These are phyloP conservation scores for Emydocephalus ijimae DNA, from an alignment of 2,113 vertebrate genomes.

Conservation along the genomic window DNA sequence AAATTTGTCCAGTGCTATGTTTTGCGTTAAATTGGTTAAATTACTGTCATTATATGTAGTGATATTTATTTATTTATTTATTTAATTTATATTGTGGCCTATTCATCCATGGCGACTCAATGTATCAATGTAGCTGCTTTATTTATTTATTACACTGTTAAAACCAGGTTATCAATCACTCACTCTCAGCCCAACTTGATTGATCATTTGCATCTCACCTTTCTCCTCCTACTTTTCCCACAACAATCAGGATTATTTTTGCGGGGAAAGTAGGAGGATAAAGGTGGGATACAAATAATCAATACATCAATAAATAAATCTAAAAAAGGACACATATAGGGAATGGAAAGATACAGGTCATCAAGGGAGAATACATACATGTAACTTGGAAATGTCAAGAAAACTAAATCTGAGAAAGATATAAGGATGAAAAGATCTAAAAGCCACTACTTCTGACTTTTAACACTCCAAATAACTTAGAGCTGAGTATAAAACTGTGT, in stretches of 20 bases:
- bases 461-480: not conserved
- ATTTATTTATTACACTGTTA: not conserved
- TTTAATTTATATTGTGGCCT: too few relatives aligned
- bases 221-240: too few relatives aligned
- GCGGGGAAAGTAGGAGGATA: not conserved
- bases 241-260: not conserved
- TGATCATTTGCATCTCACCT: not conserved
- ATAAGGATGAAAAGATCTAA: not conserved
- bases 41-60: not conserved
- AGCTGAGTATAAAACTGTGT: not conserved
- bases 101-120: too few relatives aligned
- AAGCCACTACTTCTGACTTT: not conserved
- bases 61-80: not conserved
- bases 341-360: not conserved
- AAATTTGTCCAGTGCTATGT: not conserved
- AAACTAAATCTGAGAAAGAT: not conserved
- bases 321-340: not conserved
- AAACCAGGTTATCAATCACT: not conserved
- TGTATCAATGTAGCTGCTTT: not conserved
- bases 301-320: not conserved
- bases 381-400: not conserved
- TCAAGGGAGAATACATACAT: not conserved
- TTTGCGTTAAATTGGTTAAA: not conserved
- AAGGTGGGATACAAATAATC: not conserved
- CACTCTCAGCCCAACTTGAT: not conserved